Evolutionary conservation across 2,113 vertebrate species (phyloP).

Genomic region (Campylomormyrus numenius): DNA sequence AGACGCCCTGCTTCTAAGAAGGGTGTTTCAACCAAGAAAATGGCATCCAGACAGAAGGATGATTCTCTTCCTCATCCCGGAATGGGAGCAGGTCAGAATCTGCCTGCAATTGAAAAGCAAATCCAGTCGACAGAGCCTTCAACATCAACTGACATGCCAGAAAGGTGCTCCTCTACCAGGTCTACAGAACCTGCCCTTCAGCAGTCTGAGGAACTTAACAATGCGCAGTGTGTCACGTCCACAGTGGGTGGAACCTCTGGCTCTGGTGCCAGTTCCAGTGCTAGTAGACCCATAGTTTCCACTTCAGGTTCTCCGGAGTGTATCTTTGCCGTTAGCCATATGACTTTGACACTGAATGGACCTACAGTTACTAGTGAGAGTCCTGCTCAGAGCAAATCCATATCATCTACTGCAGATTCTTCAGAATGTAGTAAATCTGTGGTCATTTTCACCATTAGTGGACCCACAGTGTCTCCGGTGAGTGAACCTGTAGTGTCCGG

Average conservation of each 20-base stretch:
- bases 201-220: neutral
- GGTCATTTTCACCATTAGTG: neutral
- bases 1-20: constrained; percentile 70
- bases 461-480: constrained; percentile 32
- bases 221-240: neutral
- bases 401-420: constrained; percentile 12
- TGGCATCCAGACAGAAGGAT: constrained; percentile 41
- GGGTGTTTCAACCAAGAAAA: constrained; percentile 59
- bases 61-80: constrained; percentile 38
- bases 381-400: constrained; percentile 20
- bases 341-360: constrained; percentile 17
- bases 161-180: neutral
- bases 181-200: neutral
- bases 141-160: constrained; percentile 17
- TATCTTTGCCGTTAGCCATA: neutral
- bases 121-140: constrained; percentile 24
- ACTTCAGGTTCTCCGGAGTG: neutral
- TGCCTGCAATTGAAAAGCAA: constrained; percentile 29
- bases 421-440: constrained; percentile 30
- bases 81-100: constrained; percentile 47
- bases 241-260: constrained; percentile 7
- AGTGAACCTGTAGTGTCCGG: constrained; percentile 25
- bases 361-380: constrained; percentile 20
- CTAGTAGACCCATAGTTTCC: constrained; percentile 27
- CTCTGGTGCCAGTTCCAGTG: constrained; percentile 18